Evolutionary conservation across 2,888 invertebrate species (phyloP), one percentile per base, ranked within the genome.

Genomic region (Elmis aenea): DNA sequence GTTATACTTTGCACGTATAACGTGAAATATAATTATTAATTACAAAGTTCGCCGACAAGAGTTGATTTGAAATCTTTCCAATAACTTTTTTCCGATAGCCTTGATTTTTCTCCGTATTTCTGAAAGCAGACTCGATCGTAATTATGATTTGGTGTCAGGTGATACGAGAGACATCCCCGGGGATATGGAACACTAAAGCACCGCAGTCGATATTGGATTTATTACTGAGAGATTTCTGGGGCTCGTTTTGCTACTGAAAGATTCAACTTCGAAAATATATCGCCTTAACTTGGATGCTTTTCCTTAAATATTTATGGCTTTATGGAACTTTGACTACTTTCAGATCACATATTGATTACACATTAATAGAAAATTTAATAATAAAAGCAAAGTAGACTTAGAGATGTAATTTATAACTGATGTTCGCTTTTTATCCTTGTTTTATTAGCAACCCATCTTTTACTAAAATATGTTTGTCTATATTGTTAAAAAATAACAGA

Each of bases 61-160:
- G n/a, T n/a, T n/a, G n/a, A 45, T 48, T 52, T 48, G 44, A 54
- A 56, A 56, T 56, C 56, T 55, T 55, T 56, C 38, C 47, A 33
- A 42, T 46, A 51, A 53, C 33, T 49, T 53, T 45, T 46, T 45
- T 41, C 38, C 43, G 42, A 50, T 31, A 30, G 43, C 50, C 45
- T 46, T 45, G 48, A 46, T 48, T 50, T 51, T 31, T 32, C 34
- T 28, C 30, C 41, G 11, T 36, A 25, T 32, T 26, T 35, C 15
- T 33, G 33, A 33, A 30, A 38, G 25, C 13, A 18, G 32, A 28
- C 10, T 33, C 21, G 41, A 37, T 46, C 55, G 55, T 56, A 59
- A 60, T 60, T 59, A 60, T 58, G 60, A 58, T 58, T 55, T 55
- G 55, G 54, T 59, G 58, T 58, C 60, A 57, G 56, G 57, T 55